Evolutionary conservation across 1,140 invertebrate species (phyloP), one percentile per base, ranked within the genome.

Genomic region (Drosophila triauraria): DNA sequence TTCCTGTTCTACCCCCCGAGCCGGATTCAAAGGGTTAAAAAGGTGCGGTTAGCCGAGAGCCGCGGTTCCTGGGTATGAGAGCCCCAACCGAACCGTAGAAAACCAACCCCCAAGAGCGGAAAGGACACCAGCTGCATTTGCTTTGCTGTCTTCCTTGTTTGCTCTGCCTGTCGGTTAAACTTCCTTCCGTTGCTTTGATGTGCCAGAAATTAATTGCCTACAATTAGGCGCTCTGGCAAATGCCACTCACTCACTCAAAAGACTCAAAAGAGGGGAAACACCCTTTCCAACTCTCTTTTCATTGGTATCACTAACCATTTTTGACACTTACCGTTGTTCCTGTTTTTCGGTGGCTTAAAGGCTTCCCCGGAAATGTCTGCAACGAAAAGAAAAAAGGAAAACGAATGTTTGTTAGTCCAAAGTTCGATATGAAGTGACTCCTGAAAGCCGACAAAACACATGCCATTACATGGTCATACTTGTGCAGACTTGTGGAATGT

Each of bases 201-300:
- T 91, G 90, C 91, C 91, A 90, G 80, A 90, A 90, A 91, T 91
- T 91, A 91, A 92, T 92, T 92, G 91, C 90, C 85, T 92, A 90
- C 91, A 92, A 92, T 92, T 92, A 92, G 85, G 86, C 80, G 90
- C 75, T 70, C 74, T 62, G 81, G 80, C 84, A 81, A 88, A 88
- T 85, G 85, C 84, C 85, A 90, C 54, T 82, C 84, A 74, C 78
- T 54, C 75, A 63, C 59, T 70, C 43, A 59, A 63, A 32, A 40
- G 35, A 63, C 59, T 70, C 43, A 59, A 63, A 32, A 40, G 35
- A 17, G 32, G 32, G 50, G 42, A 30, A 51, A 20, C 54, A 23
- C 20, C 20, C 20, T 30, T 43, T 25, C 61, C 54, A 30, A 13
- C 51, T 23, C 51, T 23, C 32, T 38, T 25, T 64, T 25, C 7